phyloP scores from a whole-genome alignment of 2,797 vertebrate species.

The Melanogrammus aeglefinus region DNA sequence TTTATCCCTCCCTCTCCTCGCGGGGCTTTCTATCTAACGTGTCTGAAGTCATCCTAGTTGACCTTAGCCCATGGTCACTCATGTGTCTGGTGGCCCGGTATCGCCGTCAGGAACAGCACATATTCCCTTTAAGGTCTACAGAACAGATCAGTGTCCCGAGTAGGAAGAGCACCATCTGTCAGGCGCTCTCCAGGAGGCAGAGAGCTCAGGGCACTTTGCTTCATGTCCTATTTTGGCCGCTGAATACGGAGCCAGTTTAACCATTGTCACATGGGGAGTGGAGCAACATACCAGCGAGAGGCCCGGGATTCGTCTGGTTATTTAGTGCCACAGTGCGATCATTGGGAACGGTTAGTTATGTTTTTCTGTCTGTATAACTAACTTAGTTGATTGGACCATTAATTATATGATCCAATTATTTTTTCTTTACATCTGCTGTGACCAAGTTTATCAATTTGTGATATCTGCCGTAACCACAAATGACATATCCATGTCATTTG shows the following conservation, averaged over 20 bases:
- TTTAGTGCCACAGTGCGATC: neutral
- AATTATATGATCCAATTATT: neutral
- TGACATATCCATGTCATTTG: constrained; percentile 26
- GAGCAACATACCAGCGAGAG: constrained; percentile 57
- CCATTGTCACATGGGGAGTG: constrained; percentile 57
- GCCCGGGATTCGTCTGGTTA: constrained; percentile 33
- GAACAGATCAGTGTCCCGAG: constrained; percentile 54
- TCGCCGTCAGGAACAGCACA: neutral
- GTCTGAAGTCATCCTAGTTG: constrained; percentile 8
- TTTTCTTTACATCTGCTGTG: neutral
- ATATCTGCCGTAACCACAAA: no score
- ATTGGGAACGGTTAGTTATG: neutral
- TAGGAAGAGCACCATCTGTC: constrained; percentile 59
- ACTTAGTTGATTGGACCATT: no score
- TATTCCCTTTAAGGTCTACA: constrained; percentile 31
- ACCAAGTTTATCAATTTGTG: neutral
- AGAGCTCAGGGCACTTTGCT: constrained; percentile 45
- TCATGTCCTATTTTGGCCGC: constrained; percentile 44
- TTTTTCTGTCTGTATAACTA: neutral
- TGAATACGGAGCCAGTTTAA: constrained; percentile 59
- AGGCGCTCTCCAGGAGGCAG: constrained; percentile 33
- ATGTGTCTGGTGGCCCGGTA: no score
- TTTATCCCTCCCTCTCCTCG: constrained; percentile 5
- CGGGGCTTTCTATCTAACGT: constrained; percentile 14
- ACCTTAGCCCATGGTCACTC: no score